phyloP scores from a whole-genome alignment of 2,113 vertebrate genomes.

The Callopanchax toddi region DNA sequence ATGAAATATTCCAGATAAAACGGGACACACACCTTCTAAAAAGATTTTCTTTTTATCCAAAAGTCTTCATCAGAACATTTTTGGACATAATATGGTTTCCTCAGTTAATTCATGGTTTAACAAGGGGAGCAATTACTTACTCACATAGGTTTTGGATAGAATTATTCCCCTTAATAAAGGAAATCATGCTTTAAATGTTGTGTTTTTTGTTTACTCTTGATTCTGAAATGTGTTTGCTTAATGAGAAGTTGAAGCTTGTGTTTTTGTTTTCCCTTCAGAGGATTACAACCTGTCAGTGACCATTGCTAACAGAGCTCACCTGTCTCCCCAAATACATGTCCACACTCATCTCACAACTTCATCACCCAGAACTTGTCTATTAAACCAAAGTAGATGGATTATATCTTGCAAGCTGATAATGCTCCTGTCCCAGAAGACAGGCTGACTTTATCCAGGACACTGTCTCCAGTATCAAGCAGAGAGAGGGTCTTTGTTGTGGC shows the following conservation, averaged over 20 bases:
- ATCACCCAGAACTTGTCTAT: conserved; percentile 30
- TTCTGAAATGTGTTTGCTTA: conserved; percentile 10
- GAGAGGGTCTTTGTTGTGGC: conserved; percentile 65
- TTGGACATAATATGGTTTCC: too few species aligned
- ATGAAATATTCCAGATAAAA: too few species aligned
- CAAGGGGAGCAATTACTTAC: too few species aligned
- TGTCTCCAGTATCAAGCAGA: conserved; percentile 60
- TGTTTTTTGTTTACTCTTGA: too few species aligned
- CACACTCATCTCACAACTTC: conserved; percentile 16
- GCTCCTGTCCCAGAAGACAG: conserved; percentile 40
- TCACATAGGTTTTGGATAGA: too few species aligned
- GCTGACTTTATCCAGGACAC: too few species aligned
- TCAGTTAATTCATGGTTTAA: too few species aligned
- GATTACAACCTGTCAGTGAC: not conserved
- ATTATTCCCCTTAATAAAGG: too few species aligned
- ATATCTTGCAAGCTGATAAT: conserved; percentile 50
- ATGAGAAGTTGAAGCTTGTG: conserved; percentile 60
- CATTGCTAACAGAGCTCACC: conserved; percentile 3
- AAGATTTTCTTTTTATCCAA: too few species aligned
- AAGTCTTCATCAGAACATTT: too few species aligned
- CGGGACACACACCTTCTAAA: too few species aligned
- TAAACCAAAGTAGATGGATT: conserved; percentile 43
- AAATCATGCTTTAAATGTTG: too few species aligned
- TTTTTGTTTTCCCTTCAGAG: conserved; percentile 38
- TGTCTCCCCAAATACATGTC: conserved; percentile 36